Conservation (phyloP, 2,113 vertebrate genomes). For the Telmatochromis sp. region DNA sequence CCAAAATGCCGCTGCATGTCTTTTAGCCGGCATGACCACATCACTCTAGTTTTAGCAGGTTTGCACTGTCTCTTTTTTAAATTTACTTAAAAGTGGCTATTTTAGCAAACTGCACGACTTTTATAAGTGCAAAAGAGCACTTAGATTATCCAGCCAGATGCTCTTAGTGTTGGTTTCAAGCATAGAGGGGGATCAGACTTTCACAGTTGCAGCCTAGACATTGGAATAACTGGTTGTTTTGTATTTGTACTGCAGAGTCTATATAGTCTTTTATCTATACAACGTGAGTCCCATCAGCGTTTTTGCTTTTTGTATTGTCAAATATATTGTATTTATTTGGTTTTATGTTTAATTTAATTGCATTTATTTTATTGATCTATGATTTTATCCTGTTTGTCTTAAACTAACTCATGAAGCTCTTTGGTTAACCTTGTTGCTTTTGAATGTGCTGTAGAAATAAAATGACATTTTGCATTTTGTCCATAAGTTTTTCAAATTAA, state of each 20-base stretch:
- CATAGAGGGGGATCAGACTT: not conserved
- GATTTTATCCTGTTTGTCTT: not conserved
- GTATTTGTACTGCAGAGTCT: not conserved
- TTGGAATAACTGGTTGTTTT: not conserved
- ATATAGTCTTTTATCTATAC: not conserved
- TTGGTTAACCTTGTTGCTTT: not conserved
- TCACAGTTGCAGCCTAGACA: not conserved
- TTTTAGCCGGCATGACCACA: not conserved
- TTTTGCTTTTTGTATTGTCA: not conserved
- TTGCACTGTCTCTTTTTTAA: accelerated
- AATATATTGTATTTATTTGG: not conserved
- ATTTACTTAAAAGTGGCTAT: not conserved
- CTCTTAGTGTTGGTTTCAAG: not conserved
- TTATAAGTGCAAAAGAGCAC: not conserved
- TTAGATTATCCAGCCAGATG: not conserved
- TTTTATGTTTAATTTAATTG: not conserved
- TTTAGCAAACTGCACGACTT: not conserved
- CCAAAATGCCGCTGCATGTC: not conserved
- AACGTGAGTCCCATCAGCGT: not conserved
- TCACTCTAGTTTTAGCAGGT: not conserved
- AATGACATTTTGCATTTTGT: not conserved
- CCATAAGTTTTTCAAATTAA: not conserved
- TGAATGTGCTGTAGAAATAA: not conserved
- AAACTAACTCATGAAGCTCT: not conserved
- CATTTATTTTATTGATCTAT: not conserved